Base-by-base conservation (phyloP, 2,113 vertebrate species). In the Siphamia tubifer region DNA sequence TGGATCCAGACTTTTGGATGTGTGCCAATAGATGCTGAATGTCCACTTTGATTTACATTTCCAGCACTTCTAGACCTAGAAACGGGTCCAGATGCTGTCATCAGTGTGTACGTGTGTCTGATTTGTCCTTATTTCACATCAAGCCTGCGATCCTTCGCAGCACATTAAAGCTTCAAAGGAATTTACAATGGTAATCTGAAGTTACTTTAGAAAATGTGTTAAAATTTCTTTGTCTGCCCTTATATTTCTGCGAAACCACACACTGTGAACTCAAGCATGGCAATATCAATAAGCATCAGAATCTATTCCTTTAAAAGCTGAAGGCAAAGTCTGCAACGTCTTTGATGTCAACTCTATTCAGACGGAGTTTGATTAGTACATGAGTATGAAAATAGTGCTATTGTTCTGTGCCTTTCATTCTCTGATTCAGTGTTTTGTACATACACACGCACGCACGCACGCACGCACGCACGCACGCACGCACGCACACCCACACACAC, bases 331-430 rank as follows among this genome's bases (percentile, higher is more conserved):
- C 70, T 24, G 57, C 48, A 30, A 36, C 6, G 20, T 52, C 81
- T 89, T 72, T 83, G 68, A 76, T 74, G 77, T 84, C 45, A 51
- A 55, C 56, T 60, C 61, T 66, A 32, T 58, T 82, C 81, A 74
- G 67, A 82, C 76, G 61, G 67, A 75, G 32, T 87, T 83, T 82
- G 84, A 88, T 85, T 83, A 82, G 54, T 39, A 57, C 17, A 17
- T 30, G 64, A 51, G 69, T 43, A 54, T 56, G n/a, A 68, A 65
- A 74, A 72, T 68, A 43, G 27, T 27, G 51, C 28, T 15, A n/a
- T 40, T 25, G 1, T 58, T 76, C 52, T 24, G 62, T 54, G 23
- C 16, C 17, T 49, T 45, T 53, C 24, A 34, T 58, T 45, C 8
- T 57, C 32, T 47, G 3, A 53, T 51, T 39, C 13, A 28, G 51